These are phyloP conservation scores for Zaprionus africanus DNA, from an alignment of 1,140 invertebrate species.

Conservation along the genomic window DNA sequence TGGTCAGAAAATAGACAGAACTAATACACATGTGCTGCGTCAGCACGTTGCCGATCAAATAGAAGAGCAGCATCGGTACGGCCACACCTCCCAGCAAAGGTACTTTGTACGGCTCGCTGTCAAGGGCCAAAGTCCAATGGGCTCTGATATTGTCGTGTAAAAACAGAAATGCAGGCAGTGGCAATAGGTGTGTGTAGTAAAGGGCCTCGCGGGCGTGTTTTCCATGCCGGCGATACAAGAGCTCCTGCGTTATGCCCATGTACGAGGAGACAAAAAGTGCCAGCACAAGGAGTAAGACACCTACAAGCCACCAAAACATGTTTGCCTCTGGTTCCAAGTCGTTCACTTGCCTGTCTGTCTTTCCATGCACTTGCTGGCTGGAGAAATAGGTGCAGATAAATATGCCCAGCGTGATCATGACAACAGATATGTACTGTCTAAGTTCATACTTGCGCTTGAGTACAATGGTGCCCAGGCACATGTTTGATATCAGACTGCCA, in stretches of 20 bases:
- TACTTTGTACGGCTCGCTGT: conserved; percentile 76
- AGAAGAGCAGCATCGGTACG: conserved; percentile 91
- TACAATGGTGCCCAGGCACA: conserved; percentile 97
- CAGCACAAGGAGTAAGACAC: conserved; percentile 93
- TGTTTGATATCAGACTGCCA: conserved; percentile 97
- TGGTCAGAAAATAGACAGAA: conserved; percentile 97
- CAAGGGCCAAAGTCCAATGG: conserved; percentile 72
- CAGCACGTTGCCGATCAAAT: conserved; percentile 93
- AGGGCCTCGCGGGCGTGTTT: conserved; percentile 97
- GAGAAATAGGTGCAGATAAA: conserved; percentile 96
- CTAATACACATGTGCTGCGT: conserved; percentile 98
- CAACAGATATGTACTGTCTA: conserved; percentile 96
- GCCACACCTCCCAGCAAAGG: conserved; percentile 81
- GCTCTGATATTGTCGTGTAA: conserved; percentile 89
- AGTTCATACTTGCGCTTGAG: conserved; percentile 92
- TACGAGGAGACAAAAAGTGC: conserved; percentile 97
- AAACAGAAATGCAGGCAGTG: conserved; percentile 67
- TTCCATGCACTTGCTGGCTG: conserved; percentile 35
- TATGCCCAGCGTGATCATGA: conserved; percentile 97
- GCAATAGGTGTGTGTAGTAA: conserved; percentile 90
- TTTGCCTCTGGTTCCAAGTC: background rate
- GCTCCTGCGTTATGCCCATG: conserved; percentile 99
- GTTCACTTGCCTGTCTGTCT: background rate
- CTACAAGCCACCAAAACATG: conserved; percentile 91
- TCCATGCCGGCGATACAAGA: conserved; percentile 92